A percentile compares a stretch with the other conserved stretches of the same genome.
phyloP scores from a whole-genome alignment of 2,888 invertebrate species.

The Sericinus montela region DNA sequence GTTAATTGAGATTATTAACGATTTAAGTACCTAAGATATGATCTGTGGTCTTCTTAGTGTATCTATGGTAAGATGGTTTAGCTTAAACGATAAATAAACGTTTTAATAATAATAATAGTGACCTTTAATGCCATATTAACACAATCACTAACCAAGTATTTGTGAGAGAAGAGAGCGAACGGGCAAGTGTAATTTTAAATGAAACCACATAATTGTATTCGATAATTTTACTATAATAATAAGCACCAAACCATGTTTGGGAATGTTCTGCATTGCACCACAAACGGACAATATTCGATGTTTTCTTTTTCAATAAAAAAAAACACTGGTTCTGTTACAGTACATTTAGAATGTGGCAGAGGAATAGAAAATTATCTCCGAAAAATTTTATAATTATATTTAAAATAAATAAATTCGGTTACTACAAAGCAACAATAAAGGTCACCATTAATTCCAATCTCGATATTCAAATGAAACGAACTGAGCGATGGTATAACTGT shows the following conservation, averaged over 20 bases:
- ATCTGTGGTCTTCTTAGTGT: constrained; percentile 17
- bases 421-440: constrained; percentile 60
- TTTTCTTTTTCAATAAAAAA: constrained; percentile 39
- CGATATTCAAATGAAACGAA: constrained; percentile 22
- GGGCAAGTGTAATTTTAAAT: constrained; percentile 54
- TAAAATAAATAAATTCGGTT: constrained; percentile 56
- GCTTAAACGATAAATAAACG: constrained; percentile 10
- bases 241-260: constrained; percentile 78
- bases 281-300: constrained; percentile 61
- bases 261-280: constrained; percentile 77
- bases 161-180: constrained; percentile 42
- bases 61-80: constrained; percentile 4
- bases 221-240: constrained; percentile 71
- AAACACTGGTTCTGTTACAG: constrained; percentile 35
- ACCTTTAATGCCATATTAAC: constrained; percentile 52
- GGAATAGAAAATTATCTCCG: constrained; percentile 30
- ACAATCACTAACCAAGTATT: constrained; percentile 22
- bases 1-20: constrained; percentile 7
- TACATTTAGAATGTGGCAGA: constrained; percentile 34
- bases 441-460: constrained; percentile 56
- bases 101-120: constrained; percentile 51
- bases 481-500: constrained; percentile 20
- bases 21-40: constrained; percentile 36
- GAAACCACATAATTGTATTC: constrained; percentile 60
- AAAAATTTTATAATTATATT: constrained; percentile 28